Conservation (phyloP, 2,888 invertebrate species). For the Melanargia galathea region DNA sequence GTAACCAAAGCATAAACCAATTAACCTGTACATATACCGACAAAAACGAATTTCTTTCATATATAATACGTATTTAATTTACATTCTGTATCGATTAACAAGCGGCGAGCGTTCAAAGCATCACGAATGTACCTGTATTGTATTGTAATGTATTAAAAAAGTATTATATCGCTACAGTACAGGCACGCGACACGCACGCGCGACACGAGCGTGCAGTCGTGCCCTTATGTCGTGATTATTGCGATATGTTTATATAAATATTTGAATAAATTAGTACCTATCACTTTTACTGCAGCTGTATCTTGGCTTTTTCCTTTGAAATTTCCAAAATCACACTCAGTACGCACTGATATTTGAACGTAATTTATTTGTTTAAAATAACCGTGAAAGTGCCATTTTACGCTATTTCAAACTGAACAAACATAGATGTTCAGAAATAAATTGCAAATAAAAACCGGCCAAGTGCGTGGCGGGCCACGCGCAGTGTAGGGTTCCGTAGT, state of each 20-base stretch:
- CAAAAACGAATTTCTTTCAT: conserved; percentile 34
- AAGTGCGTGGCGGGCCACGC: too few species aligned
- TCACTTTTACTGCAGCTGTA: conserved; percentile 6
- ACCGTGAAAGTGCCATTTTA: too few species aligned
- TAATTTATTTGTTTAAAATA: too few species aligned
- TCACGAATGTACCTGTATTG: conserved; percentile 42
- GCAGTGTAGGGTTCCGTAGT: too few species aligned
- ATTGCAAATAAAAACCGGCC: too few species aligned
- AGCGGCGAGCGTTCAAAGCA: conserved; percentile 38
- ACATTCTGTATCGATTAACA: conserved; percentile 47
- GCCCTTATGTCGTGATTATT: conserved; percentile 60
- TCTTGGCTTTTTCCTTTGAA: not conserved
- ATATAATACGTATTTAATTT: conserved; percentile 37
- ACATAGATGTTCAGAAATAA: too few species aligned
- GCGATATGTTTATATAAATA: conserved; percentile 24
- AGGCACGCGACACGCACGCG: conserved; percentile 62
- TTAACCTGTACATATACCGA: conserved; percentile 28
- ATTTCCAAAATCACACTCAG: too few species aligned
- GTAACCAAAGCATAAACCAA: conserved; percentile 32
- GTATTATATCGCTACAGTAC: conserved; percentile 42
- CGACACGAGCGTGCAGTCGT: conserved; percentile 63
- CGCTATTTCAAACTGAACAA: too few species aligned
- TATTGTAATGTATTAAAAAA: conserved; percentile 45
- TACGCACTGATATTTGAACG: too few species aligned
- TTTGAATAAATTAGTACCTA: conserved; percentile 29